A percentile compares a stretch with the other conserved stretches of the same genome.
phyloP scores from a whole-genome alignment of 2,888 invertebrate genomes.

The Gari tellinella region DNA sequence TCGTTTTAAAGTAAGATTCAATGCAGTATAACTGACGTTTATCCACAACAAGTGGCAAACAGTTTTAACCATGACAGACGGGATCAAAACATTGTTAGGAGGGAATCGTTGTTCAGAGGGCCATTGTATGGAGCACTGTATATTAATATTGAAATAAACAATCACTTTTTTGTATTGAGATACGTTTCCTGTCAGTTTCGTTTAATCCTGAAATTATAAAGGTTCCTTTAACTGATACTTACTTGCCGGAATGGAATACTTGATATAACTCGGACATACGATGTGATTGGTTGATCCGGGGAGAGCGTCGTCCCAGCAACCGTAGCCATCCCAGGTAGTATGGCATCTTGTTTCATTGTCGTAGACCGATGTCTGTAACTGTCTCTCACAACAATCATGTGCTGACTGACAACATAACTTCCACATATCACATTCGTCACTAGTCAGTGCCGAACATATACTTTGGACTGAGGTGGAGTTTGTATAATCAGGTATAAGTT shows the following conservation, averaged over 20 bases:
- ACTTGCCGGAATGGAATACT: conserved; percentile 49
- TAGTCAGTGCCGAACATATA: conserved; percentile 29
- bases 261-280: conserved; percentile 38
- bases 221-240: no score
- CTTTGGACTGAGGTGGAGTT: conserved; percentile 19
- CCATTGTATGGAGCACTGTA: no score
- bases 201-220: no score
- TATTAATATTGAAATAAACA: no score
- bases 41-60: no score
- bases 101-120: no score
- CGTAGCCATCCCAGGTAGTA: conserved; percentile 47
- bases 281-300: conserved; percentile 31
- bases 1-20: no score
- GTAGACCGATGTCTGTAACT: conserved; percentile 5
- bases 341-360: conserved; percentile 31
- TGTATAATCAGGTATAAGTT: conserved; percentile 24
- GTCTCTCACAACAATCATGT: conserved; percentile 26
- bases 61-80: no score
- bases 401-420: conserved; percentile 28
- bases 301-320: conserved; percentile 35
- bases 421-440: conserved; percentile 40
- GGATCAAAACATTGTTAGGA: no score
- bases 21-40: no score
- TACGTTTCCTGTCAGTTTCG: no score
- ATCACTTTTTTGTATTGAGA: no score